A percentile compares a stretch with the other conserved stretches of the same genome.
phyloP scores from a whole-genome alignment of 2,797 vertebrate genomes.

The Leuciscus waleckii region DNA sequence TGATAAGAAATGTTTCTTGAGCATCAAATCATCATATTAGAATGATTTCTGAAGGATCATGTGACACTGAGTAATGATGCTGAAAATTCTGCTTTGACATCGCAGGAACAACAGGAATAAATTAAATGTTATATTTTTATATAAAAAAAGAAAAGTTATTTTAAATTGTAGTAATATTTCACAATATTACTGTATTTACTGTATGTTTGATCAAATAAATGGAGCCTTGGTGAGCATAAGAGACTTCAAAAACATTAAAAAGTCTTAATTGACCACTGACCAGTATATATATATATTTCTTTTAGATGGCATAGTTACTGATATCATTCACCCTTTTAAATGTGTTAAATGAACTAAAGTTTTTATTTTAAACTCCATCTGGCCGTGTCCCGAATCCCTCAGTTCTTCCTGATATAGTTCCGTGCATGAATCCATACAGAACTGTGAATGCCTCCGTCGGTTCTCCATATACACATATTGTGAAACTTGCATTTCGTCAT shows the following conservation, averaged over 20 bases:
- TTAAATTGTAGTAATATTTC: neutral
- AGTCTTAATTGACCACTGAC: neutral
- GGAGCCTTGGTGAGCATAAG: neutral
- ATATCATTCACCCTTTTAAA: neutral
- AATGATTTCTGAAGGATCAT: neutral
- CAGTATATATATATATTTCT: neutral
- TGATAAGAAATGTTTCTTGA: neutral
- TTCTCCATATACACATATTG: no score
- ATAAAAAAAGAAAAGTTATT: neutral
- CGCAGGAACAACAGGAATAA: neutral
- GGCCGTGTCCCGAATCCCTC: neutral
- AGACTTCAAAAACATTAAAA: neutral
- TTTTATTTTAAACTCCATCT: neutral
- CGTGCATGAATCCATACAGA: neutral
- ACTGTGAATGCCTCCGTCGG: no score
- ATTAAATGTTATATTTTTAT: neutral
- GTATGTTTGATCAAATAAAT: neutral
- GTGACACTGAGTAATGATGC: neutral
- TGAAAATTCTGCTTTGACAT: neutral
- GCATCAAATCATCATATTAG: neutral
- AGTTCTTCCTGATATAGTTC: slow-evolving; percentile 1
- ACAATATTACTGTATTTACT: neutral
- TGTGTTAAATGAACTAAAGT: neutral
- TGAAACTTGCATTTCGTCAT: neutral
- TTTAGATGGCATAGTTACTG: slow-evolving; percentile 6